These are phyloP conservation scores for Halcyon leucocephala DNA, from an alignment of 2,797 vertebrate genomes.

Conservation along the genomic window DNA sequence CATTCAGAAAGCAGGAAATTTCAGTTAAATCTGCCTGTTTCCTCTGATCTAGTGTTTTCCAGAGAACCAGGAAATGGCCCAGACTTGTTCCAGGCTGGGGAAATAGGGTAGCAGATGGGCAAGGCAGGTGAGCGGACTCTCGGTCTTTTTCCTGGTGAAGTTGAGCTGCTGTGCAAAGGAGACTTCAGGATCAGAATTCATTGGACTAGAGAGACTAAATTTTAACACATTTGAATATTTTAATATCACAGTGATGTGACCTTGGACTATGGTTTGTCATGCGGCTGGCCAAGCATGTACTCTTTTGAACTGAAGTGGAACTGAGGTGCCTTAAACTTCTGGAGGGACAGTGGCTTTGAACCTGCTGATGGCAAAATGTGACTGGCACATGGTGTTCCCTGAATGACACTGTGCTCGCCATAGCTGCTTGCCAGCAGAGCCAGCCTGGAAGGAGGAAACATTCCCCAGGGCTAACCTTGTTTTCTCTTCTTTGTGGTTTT, in stretches of 20 bases:
- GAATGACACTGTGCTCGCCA: rapidly evolving
- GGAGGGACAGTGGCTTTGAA: background rate
- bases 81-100: background rate
- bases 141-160: background rate
- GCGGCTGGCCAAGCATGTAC: rapidly evolving
- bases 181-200: background rate
- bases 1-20: background rate
- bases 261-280: background rate
- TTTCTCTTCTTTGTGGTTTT: background rate
- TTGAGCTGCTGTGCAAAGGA: background rate
- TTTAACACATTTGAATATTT: background rate
- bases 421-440: background rate
- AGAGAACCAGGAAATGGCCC: rapidly evolving
- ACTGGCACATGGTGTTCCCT: background rate
- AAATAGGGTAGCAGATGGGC: background rate
- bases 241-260: background rate
- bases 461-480: background rate
- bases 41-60: background rate
- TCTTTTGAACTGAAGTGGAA: background rate
- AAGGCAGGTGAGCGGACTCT: background rate
- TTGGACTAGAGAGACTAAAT: background rate
- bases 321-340: background rate
- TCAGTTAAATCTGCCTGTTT: background rate
- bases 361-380: background rate
- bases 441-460: background rate